phyloP scores from a whole-genome alignment of 2,888 invertebrate species.

The Eretmocerus hayati region DNA sequence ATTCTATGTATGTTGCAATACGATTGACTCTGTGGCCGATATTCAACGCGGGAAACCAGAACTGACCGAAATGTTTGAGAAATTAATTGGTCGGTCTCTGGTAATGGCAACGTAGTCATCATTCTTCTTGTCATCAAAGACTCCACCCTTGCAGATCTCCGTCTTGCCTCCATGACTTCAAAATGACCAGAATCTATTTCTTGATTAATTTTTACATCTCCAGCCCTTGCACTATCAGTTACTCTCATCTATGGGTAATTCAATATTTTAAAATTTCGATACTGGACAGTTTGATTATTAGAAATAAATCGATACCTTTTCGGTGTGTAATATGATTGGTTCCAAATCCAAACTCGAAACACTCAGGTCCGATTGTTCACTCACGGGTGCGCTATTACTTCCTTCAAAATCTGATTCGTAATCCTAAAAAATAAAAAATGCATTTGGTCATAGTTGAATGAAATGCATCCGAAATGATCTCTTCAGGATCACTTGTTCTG shows the following conservation, averaged over 20 bases:
- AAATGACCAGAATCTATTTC: slow-evolving; percentile 44
- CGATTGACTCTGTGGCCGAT: too few species aligned
- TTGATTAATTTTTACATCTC: slow-evolving; percentile 37
- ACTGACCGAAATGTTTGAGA: slow-evolving; percentile 35
- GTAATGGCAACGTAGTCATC: slow-evolving; percentile 25
- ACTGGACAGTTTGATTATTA: too few species aligned
- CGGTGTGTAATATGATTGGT: slow-evolving; percentile 34
- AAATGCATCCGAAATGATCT: slow-evolving; percentile 35
- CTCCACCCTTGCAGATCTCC: slow-evolving; percentile 38
- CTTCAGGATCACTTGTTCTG: not conserved
- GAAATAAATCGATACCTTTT: slow-evolving; percentile 32
- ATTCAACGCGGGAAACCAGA: too few species aligned
- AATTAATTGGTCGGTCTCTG: slow-evolving; percentile 29
- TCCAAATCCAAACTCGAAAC: slow-evolving; percentile 25
- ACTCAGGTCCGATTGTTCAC: slow-evolving; percentile 32
- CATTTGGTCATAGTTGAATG: not conserved
- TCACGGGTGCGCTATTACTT: slow-evolving; percentile 41
- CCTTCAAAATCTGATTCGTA: slow-evolving; percentile 53
- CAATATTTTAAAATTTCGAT: not conserved
- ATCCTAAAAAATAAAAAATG: slow-evolving; percentile 37
- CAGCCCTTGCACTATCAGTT: slow-evolving; percentile 13
- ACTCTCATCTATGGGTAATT: slow-evolving; percentile 13
- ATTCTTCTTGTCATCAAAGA: slow-evolving; percentile 28
- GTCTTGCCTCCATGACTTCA: slow-evolving; percentile 40
- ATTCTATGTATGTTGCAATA: too few species aligned